A percentile compares a stretch with the other conserved stretches of the same genome.
These are phyloP conservation scores for Saxidomus purpurata DNA, from an alignment of 1,140 invertebrate genomes.

Conservation along the genomic window DNA sequence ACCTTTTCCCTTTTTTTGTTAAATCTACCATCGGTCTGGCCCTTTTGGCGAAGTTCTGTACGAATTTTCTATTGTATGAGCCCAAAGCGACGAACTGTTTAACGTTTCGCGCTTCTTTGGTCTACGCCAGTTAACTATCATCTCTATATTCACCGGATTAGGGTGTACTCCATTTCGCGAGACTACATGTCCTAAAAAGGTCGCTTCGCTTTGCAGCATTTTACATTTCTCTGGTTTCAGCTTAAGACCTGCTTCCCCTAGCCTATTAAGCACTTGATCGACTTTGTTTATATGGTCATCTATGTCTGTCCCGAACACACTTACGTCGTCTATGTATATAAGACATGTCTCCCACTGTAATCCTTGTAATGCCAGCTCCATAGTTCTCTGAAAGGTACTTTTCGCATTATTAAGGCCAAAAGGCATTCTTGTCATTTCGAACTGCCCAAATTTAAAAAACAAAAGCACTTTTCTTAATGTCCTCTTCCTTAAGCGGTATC, in stretches of 20 bases:
- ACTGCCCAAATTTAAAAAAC: slow-evolving; percentile 43
- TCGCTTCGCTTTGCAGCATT: slow-evolving; percentile 66
- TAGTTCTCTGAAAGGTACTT: slow-evolving; percentile 34
- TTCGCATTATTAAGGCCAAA: slow-evolving; percentile 6
- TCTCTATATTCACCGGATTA: slow-evolving; percentile 24
- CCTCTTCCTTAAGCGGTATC: slow-evolving; percentile 12
- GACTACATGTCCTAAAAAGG: slow-evolving; percentile 61
- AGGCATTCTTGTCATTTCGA: slow-evolving; percentile 64
- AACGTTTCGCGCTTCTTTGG: slow-evolving; percentile 59
- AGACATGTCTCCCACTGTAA: slow-evolving; percentile 3
- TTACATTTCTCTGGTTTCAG: slow-evolving; percentile 62
- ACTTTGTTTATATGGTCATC: slow-evolving; percentile 25
- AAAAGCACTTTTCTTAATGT: slow-evolving; percentile 45
- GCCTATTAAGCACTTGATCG: slow-evolving; percentile 36
- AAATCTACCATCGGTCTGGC: not conserved
- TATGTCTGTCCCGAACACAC: slow-evolving; percentile 22
- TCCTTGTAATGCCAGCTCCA: slow-evolving; percentile 51
- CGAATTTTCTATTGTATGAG: not conserved
- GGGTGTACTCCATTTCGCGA: slow-evolving; percentile 38
- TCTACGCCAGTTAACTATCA: slow-evolving; percentile 30
- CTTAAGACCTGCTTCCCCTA: slow-evolving; percentile 52
- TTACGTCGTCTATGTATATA: slow-evolving; percentile 27
- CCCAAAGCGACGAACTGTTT: slow-evolving; percentile 61
- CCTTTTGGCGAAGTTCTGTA: not conserved
- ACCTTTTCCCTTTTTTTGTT: not conserved